Evolutionary conservation across 2,888 invertebrate genomes (phyloP).

Genomic region (Margaritifera margaritifera): DNA sequence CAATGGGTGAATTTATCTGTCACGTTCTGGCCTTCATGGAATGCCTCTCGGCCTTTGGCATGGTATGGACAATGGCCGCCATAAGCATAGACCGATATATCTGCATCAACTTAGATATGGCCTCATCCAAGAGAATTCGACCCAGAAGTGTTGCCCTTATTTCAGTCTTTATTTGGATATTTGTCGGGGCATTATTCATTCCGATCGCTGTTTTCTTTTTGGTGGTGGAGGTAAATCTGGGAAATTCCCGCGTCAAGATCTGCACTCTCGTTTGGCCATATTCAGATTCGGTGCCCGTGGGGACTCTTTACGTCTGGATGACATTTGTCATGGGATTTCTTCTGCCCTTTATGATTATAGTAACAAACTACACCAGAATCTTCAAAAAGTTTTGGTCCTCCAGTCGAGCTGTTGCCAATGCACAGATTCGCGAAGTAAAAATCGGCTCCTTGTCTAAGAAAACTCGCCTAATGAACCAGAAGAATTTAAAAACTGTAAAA

Average conservation of each 20-base stretch:
- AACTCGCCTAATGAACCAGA: neutral
- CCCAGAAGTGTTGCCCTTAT: constrained; percentile 32
- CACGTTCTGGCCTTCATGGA: constrained; percentile 43
- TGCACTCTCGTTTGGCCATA: constrained; percentile 59
- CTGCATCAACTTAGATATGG: constrained; percentile 37
- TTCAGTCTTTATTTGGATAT: constrained; percentile 41
- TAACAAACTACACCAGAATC: constrained; percentile 47
- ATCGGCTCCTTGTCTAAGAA: too few relatives aligned
- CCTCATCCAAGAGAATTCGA: constrained; percentile 29
- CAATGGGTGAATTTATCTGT: constrained; percentile 53
- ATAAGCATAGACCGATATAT: constrained; percentile 58
- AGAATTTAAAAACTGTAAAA: constrained; percentile 47
- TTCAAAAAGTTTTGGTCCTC: constrained; percentile 43
- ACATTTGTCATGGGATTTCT: constrained; percentile 37
- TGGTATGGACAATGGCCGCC: constrained; percentile 60
- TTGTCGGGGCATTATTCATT: constrained; percentile 29
- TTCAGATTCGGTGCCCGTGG: constrained; percentile 18
- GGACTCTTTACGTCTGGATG: constrained; percentile 33
- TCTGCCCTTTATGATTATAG: constrained; percentile 41
- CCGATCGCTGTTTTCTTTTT: constrained; percentile 54
- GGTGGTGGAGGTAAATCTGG: constrained; percentile 34
- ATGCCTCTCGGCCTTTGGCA: constrained; percentile 49
- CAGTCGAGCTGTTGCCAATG: constrained; percentile 21
- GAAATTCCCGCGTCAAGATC: constrained; percentile 29
- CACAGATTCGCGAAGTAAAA: neutral